These are phyloP conservation scores for Motacilla alba DNA, from an alignment of 2,113 vertebrate genomes.

Conservation along the genomic window DNA sequence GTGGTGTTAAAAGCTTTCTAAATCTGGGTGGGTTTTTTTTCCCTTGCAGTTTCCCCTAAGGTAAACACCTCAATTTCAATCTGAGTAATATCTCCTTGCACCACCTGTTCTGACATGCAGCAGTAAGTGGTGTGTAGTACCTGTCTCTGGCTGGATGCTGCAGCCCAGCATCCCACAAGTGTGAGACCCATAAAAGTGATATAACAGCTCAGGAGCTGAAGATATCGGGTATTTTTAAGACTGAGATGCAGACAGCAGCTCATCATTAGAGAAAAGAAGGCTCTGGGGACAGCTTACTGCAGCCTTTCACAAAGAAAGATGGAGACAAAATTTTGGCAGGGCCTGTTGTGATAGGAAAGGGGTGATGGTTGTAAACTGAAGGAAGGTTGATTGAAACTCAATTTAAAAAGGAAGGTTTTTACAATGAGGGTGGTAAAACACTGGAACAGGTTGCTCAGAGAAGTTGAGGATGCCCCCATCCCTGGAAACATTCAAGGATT, in stretches of 20 bases:
- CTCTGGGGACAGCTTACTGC: neutral
- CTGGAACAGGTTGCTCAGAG: neutral
- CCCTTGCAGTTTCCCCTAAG: neutral
- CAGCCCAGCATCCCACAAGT: neutral
- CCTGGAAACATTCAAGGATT: neutral
- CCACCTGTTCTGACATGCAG: neutral
- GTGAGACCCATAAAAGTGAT: neutral
- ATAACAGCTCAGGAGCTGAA: neutral
- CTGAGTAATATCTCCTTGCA: slow-evolving; percentile 25
- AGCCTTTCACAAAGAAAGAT: neutral
- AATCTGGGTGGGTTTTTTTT: neutral
- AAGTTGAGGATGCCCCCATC: neutral
- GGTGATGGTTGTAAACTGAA: neutral
- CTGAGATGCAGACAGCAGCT: neutral
- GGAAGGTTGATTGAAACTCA: neutral
- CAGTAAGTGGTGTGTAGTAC: neutral
- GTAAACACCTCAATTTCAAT: slow-evolving; percentile 30
- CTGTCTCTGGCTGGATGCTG: neutral
- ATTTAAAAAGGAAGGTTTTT: neutral
- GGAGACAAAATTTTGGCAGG: neutral
- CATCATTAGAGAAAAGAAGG: neutral
- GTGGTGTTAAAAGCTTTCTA: slow-evolving; percentile 37
- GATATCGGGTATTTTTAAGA: neutral
- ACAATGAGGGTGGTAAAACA: neutral
- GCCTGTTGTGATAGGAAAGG: neutral